A percentile compares a stretch with the other conserved stretches of the same genome.
Conservation (phyloP, 2,113 vertebrate species). For the Glaucomys volans region DNA sequence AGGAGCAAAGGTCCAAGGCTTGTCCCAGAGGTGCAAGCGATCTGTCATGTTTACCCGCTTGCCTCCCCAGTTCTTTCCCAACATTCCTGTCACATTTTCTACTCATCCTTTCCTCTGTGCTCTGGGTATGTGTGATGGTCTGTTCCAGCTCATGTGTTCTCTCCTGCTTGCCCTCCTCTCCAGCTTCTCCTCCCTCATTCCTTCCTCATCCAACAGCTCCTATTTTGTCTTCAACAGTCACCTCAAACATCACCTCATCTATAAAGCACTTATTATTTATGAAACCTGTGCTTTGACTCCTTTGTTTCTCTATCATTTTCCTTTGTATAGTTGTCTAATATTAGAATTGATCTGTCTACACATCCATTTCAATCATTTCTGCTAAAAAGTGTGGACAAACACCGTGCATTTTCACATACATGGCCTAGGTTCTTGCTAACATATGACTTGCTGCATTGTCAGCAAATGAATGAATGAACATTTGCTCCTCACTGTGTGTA, state of each 20-base stretch:
- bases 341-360: not conserved
- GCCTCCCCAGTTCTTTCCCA: not conserved
- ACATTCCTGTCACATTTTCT: too few relatives aligned
- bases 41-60: fast-evolving
- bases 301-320: not conserved
- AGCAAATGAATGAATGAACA: not conserved
- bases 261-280: not conserved
- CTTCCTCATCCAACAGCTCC: not conserved
- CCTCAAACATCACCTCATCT: not conserved
- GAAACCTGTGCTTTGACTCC: not conserved
- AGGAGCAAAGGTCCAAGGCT: too few relatives aligned
- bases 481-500: not conserved
- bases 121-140: not conserved
- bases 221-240: not conserved
- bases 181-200: not conserved
- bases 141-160: not conserved
- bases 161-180: not conserved
- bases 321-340: not conserved
- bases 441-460: not conserved
- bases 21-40: not conserved
- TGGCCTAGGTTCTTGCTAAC: not conserved
- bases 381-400: not conserved
- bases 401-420: not conserved
- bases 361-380: not conserved
- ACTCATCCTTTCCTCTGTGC: not conserved